Base-by-base conservation (phyloP, 2,797 vertebrate genomes). In the Pipistrellus pipistrellus region DNA sequence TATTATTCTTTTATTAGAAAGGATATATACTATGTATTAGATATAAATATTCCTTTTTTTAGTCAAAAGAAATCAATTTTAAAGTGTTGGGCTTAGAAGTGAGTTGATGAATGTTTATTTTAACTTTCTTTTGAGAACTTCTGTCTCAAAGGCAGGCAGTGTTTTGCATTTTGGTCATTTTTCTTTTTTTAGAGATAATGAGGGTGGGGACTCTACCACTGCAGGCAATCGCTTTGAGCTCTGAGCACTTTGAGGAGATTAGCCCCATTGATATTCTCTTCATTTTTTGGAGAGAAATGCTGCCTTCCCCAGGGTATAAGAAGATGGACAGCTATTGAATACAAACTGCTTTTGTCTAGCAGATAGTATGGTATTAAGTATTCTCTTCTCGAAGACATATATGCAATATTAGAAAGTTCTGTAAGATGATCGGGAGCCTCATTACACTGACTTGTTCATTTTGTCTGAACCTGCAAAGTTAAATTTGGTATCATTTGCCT, bases 191-290 rank as follows among this genome's bases (percentile, higher is more conserved):
- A 86, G 94, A 97, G 91, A 92, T 98, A 98, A 97, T 98, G 97
- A 98, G 94, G 96, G 95, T 97, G 91, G 96, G 94, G 92, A 96
- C 92, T 96, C 44, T 95, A 94, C 73, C 75, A 96, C 97, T 96
- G 73, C 93, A 98, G 97, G 97, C 96, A 68, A 97, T 97, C 91
- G 97, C 97, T 98, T 97, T 98, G 97, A 97, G 97, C 88, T 0
- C 92, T 71, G 77, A 97, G 93, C 93, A 93, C 97, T 98, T 98
- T 98, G 97, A 98, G 97, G 95, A 98, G 97, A 98, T 98, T 98
- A 98, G 94, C 89, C 80, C 97, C 95, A 97, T 96, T 98, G 97
- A 98, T 98, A 98, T 97, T 98, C 97, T 95, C 97, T 98, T 98
- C 96, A 95, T 97, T 97, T 97, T 96, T 92, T 91, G 85, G 93